Base-by-base conservation (phyloP, 2,113 vertebrate genomes). In the Pycnonotus jocosus region DNA sequence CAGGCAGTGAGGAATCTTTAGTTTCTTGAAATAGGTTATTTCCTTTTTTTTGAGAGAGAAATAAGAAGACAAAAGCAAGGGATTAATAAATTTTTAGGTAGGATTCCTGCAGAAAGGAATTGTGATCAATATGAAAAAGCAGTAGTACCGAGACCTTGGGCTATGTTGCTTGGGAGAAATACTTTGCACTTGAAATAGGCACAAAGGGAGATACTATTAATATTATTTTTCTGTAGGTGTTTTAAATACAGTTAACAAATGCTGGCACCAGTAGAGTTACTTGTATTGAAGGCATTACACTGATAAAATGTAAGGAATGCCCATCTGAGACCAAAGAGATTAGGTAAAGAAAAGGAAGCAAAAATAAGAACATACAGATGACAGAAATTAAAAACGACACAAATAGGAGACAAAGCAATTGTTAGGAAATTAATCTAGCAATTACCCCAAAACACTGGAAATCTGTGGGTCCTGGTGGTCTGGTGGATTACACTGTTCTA, bases 21-120 rank as follows among this genome's bases (percentile, higher is more conserved):
- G 85, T 94, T 87, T 94, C 85, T 90, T 58, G 45, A 90, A 94
- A 94, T 83, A 71, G 35, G 79, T 90, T 92, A 38, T 92, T 93
- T 96, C 84, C 60, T 81, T 94, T 91, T 91, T 96, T 68, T 78
- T 64, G 76, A 88, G 69, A 88, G 69, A 70, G 68, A 93, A 93
- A 74, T 60, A 81, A 71, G 68, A 73, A 50, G 42, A 95, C 44
- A 70, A 58, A 62, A 54, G 35, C 71, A 78, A 82, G 62, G 51
- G 71, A 94, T 93, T 90, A 82, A 90, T 88, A 80, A 45, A 24
- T 86, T 92, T 82, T 65, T 77, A 60, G 47, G 57, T 96, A 84
- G 48, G 86, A 88, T 78, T 86, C 69, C 37, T 91, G 68, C 27
- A 86, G 56, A 17, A 83, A 95, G 53, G 20, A 84, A 51, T 45